Conservation (phyloP, 2,113 vertebrate genomes). For the Muscicapa adusta region DNA sequence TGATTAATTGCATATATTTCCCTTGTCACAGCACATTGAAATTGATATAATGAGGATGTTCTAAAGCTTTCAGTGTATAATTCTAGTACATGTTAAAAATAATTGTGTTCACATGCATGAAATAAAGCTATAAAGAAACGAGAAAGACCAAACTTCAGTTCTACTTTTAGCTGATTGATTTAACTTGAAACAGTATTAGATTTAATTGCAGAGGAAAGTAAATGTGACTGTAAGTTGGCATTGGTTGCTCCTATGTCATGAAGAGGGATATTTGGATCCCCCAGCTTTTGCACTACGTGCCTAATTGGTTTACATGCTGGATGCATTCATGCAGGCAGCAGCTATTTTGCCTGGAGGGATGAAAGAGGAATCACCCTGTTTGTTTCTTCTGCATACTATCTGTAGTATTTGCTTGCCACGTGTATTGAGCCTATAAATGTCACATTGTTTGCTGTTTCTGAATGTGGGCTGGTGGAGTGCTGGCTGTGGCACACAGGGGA, state of each 20-base stretch:
- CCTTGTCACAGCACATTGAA: conserved; percentile 1
- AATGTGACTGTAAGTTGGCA: not conserved
- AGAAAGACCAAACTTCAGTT: not conserved
- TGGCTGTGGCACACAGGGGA: not conserved
- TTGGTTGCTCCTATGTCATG: not conserved
- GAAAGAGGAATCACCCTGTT: conserved; percentile 21
- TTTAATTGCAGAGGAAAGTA: conserved; percentile 7
- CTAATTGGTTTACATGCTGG: not conserved
- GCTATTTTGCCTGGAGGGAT: not conserved
- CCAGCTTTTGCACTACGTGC: not conserved
- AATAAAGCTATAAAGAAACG: conserved; percentile 23
- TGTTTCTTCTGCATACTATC: not conserved
- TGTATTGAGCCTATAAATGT: not conserved
- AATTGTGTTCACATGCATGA: not conserved
- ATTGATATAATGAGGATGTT: not conserved
- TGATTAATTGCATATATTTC: conserved; percentile 60
- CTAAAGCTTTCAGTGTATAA: not conserved
- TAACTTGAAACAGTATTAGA: not conserved
- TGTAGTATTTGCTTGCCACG: not conserved
- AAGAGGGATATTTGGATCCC: not conserved
- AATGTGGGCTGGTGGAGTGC: not conserved
- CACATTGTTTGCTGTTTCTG: not conserved
- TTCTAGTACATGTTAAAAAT: not conserved
- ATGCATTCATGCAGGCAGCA: not conserved
- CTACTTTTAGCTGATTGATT: not conserved